Conservation (phyloP, 1,140 invertebrate species). For the Danaus melanippus region DNA sequence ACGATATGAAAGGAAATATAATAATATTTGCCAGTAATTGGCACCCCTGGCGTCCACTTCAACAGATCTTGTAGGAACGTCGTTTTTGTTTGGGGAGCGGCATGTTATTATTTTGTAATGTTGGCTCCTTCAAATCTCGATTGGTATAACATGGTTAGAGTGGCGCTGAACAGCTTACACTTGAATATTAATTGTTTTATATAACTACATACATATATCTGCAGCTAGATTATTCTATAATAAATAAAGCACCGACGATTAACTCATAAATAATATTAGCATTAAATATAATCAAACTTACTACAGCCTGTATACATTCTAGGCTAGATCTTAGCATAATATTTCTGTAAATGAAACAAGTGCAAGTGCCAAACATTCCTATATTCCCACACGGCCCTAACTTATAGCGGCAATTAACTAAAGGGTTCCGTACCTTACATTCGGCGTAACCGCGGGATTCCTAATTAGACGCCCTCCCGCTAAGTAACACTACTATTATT, state of each 20-base stretch:
- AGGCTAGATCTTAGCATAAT: neutral
- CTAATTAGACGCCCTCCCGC: constrained; percentile 61
- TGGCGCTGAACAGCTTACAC: too few relatives aligned
- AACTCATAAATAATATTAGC: too few relatives aligned
- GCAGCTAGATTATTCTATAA: too few relatives aligned
- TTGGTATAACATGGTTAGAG: too few relatives aligned
- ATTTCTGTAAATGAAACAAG: constrained; percentile 6
- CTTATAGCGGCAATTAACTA: constrained; percentile 67
- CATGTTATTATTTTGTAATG: constrained; percentile 32
- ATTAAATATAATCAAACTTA: neutral
- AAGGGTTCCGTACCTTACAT: constrained; percentile 46
- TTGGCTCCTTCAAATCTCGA: constrained; percentile 7
- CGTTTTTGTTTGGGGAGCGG: constrained; percentile 35
- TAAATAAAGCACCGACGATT: too few relatives aligned
- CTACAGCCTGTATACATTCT: constrained; percentile 6
- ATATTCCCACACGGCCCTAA: constrained; percentile 60
- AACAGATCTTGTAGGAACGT: constrained; percentile 63
- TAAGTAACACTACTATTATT: constrained; percentile 26
- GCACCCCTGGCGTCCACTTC: constrained; percentile 55
- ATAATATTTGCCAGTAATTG: constrained; percentile 65
- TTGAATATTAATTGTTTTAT: too few relatives aligned
- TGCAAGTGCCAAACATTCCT: constrained; percentile 36
- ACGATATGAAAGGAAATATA: constrained; percentile 47
- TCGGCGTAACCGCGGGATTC: constrained; percentile 50
- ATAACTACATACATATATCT: too few relatives aligned